Evolutionary conservation across 2,888 invertebrate species (phyloP).

Genomic region (Erebia aethiops): DNA sequence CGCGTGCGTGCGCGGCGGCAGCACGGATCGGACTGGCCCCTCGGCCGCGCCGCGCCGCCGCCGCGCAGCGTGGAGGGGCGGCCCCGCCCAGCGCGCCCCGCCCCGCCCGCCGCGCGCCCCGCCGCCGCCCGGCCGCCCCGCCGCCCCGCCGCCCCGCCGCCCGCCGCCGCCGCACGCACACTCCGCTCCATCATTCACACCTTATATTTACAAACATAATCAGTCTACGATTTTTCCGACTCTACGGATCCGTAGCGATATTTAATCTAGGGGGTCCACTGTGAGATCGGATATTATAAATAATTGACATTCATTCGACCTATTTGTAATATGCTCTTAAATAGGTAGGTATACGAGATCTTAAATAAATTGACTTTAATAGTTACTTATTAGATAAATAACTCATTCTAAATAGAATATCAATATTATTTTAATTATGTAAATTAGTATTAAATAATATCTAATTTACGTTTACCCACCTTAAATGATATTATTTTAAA

Average conservation of each 20-base stretch:
- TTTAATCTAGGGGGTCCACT: background rate
- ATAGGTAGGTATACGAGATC: background rate
- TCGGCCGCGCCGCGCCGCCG: conserved; percentile 60
- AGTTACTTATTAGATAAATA: no score
- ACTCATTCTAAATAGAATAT: no score
- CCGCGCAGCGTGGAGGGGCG: conserved; percentile 68
- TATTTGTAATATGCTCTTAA: no score
- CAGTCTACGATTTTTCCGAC: conserved; percentile 38
- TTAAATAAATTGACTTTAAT: no score
- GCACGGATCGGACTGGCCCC: conserved; percentile 74
- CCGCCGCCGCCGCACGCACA: conserved; percentile 40
- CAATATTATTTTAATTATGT: no score
- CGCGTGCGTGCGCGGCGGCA: conserved; percentile 84
- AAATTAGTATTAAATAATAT: no score
- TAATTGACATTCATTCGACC: background rate
- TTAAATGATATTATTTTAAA: no score
- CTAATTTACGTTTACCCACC: no score
- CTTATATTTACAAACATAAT: conserved; percentile 49
- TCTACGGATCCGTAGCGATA: conserved; percentile 6
- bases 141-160: conserved; percentile 36
- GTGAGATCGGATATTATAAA: background rate
- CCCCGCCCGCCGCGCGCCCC: conserved; percentile 52
- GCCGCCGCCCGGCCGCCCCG: conserved; percentile 40
- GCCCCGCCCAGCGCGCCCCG: conserved; percentile 78
- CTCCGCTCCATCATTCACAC: conserved; percentile 42